phyloP scores from a whole-genome alignment of 2,113 vertebrate genomes.

The Ciconia stormi region DNA sequence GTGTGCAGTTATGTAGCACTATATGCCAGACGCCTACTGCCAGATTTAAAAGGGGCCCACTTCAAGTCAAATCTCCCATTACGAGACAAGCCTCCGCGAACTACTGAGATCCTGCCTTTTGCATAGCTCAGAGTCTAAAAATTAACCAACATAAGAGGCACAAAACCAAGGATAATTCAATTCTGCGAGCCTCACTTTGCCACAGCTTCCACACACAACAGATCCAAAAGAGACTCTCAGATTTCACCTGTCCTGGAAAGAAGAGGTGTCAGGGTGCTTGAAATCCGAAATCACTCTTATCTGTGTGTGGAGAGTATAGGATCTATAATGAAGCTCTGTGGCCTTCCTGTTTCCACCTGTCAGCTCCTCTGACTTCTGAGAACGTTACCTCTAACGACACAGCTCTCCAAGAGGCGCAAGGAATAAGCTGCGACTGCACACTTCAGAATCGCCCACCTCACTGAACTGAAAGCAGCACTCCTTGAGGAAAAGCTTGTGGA shows the following conservation, averaged over 20 bases:
- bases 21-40: constrained; percentile 3
- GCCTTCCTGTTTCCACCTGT: neutral
- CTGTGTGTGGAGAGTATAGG: neutral
- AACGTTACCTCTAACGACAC: rapidly evolving
- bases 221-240: neutral
- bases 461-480: neutral
- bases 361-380: neutral
- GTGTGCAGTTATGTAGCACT: constrained; percentile 47
- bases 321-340: neutral
- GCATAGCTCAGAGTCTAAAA: neutral
- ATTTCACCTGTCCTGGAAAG: neutral
- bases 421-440: rapidly evolving
- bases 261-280: neutral
- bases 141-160: neutral
- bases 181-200: rapidly evolving
- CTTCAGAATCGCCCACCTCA: neutral
- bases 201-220: neutral
- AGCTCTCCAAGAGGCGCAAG: neutral
- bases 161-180: neutral
- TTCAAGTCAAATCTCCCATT: constrained; percentile 60
- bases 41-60: constrained; percentile 58
- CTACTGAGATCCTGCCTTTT: neutral
- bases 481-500: neutral
- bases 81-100: constrained; percentile 45
- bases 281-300: neutral